A percentile compares a stretch with the other conserved stretches of the same genome.
Conservation (phyloP, 1,140 invertebrate species). For the Calycopis cecrops region DNA sequence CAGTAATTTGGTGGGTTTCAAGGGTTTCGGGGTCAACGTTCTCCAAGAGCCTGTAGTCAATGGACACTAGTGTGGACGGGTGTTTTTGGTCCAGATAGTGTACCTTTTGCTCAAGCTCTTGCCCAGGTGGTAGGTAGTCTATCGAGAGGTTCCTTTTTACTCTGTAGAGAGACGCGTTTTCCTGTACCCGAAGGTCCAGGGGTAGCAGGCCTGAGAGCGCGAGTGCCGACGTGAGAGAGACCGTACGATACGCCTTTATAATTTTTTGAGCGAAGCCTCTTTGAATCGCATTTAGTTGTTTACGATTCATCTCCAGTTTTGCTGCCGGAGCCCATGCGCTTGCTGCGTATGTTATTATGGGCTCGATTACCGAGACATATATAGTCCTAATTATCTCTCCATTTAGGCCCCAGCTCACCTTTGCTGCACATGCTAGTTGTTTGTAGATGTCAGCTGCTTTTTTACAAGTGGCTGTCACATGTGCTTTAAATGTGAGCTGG, state of each 20-base stretch:
- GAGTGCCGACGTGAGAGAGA: constrained; percentile 19
- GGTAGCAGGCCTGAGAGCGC: constrained; percentile 24
- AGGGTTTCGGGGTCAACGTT: not conserved
- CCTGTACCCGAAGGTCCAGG: constrained; percentile 25
- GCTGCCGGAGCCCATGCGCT: constrained; percentile 20
- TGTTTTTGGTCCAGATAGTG: not conserved
- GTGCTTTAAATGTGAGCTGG: constrained; percentile 19
- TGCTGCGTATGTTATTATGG: constrained; percentile 24
- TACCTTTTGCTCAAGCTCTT: constrained; percentile 1
- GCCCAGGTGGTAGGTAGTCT: constrained; percentile 18
- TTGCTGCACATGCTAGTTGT: constrained; percentile 18
- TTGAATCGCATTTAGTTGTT: constrained; percentile 17
- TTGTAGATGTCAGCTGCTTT: constrained; percentile 20
- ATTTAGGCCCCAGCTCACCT: constrained; percentile 24
- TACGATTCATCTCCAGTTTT: constrained; percentile 6
- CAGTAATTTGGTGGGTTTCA: not conserved
- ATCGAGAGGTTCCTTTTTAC: constrained; percentile 19
- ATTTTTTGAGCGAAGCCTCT: constrained; percentile 27
- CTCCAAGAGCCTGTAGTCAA: not conserved
- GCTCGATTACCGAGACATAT: constrained; percentile 27
- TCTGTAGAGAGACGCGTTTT: constrained; percentile 21
- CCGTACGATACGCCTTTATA: constrained; percentile 24
- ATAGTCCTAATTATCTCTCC: constrained; percentile 27
- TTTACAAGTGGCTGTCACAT: constrained; percentile 12
- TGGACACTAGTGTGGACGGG: not conserved